These are phyloP conservation scores for Novumbra hubbsi DNA, from an alignment of 2,797 vertebrate species.

Conservation along the genomic window DNA sequence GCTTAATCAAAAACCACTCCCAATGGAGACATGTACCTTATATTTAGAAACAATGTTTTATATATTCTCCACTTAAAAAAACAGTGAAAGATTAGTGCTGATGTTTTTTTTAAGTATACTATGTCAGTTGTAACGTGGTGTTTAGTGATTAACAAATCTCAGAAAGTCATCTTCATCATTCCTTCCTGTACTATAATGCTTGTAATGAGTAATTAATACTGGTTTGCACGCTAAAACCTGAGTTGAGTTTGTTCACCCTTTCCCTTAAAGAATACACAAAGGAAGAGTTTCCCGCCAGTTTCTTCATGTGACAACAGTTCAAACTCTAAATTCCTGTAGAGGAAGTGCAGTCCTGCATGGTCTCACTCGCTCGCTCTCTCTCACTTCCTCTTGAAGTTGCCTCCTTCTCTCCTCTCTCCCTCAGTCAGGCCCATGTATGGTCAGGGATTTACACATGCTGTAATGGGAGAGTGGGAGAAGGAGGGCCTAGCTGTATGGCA, in stretches of 20 bases:
- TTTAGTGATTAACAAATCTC: background rate
- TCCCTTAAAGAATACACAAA: background rate
- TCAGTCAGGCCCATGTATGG: conserved; percentile 54
- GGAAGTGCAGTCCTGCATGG: background rate
- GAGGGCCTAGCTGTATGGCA: conserved; percentile 11
- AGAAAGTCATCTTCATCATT: background rate
- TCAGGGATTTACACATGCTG: conserved; percentile 37
- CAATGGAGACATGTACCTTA: background rate
- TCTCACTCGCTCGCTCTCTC: background rate
- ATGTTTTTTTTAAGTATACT: background rate
- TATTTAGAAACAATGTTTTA: background rate
- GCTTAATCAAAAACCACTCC: background rate
- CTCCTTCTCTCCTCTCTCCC: conserved; percentile 13
- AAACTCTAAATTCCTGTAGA: background rate
- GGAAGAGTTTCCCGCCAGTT: background rate
- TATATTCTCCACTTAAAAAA: background rate
- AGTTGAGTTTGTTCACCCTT: background rate
- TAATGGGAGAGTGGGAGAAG: conserved; percentile 47
- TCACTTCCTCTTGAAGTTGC: background rate
- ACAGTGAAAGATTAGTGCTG: background rate
- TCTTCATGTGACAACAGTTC: background rate
- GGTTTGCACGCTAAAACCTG: background rate
- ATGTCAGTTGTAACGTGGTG: background rate
- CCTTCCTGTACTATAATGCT: background rate
- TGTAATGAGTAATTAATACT: background rate